Base-by-base conservation (phyloP, 2,797 vertebrate species). In the Steatocranus sp. region DNA sequence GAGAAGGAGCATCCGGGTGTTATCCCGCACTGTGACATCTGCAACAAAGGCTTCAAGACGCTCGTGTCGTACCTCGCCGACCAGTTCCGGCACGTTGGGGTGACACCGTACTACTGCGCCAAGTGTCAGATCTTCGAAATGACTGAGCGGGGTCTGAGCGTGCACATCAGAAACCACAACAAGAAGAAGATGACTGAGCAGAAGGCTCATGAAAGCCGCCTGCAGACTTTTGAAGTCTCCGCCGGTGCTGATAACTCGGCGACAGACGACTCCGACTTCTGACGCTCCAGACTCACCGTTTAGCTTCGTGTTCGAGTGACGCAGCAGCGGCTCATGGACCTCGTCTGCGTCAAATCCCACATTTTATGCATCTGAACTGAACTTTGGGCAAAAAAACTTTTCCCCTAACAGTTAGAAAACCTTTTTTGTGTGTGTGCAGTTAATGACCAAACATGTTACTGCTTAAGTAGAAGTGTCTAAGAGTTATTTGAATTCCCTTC, bases 81-180 rank as follows among this genome's bases (percentile, higher is more conserved):
- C 30, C 90, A 92, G 82, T 92, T 93, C 78, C 80, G 88, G 43
- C 94, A 95, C 63, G 87, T 93, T 0, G 90, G 89, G 1, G 89
- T 88, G 48, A 91, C 93, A 3, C 92, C 93, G 0, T 94, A 80
- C 63, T 88, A 89, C 88, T 94, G 94, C 54, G 43, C 84, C 63
- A 32, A 74, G 54, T 95, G 94, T 83, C 85, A 90, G 82, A 90
- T 94, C 76, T 93, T 94, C 6, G 90, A 94, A 25, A 89, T 92
- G 80, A 94, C 92, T 0, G 79, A 93, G 90, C 48, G 92, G 1
- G 93, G 93, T 7, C 88, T 91, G 75, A 50, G n/a, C 3, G 54
- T 86, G 18, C 93, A 95, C 85, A 73, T 86, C 58, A 88, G 49
- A 6, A 92, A 90, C 76, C 88, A 94, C 49, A 23, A 90, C 58